Evolutionary conservation across 1,140 invertebrate genomes (phyloP).

Genomic region (Helicoverpa armigera): DNA sequence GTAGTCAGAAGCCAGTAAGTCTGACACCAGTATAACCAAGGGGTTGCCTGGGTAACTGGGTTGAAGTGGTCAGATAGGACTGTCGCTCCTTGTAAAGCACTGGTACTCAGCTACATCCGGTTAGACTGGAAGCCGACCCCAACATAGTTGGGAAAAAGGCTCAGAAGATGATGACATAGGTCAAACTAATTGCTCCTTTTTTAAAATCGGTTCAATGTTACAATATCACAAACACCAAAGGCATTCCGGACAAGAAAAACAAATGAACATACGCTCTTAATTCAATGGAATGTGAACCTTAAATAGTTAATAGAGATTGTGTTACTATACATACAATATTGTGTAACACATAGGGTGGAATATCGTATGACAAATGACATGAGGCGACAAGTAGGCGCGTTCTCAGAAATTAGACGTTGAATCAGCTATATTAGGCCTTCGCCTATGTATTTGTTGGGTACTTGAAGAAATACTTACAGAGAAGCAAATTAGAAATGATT

Average conservation of each 20-base stretch:
- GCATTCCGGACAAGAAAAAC: conserved; percentile 31
- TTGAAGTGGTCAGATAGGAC: too few relatives aligned
- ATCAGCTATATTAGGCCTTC: conserved; percentile 18
- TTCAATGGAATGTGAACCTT: conserved; percentile 28
- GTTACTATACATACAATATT: conserved; percentile 18
- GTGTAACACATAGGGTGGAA: conserved; percentile 16
- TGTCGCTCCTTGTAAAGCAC: too few relatives aligned
- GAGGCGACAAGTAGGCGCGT: conserved; percentile 14
- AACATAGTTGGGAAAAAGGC: too few relatives aligned
- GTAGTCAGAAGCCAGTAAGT: too few relatives aligned
- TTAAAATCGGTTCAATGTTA: not conserved
- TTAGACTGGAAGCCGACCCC: too few relatives aligned
- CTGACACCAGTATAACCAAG: too few relatives aligned
- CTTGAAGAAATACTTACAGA: not conserved
- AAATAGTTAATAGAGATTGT: conserved; percentile 18
- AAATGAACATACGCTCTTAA: conserved; percentile 12
- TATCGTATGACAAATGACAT: conserved; percentile 12
- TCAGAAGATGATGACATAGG: too few relatives aligned
- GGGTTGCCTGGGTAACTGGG: too few relatives aligned
- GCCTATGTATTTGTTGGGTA: not conserved
- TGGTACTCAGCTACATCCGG: too few relatives aligned
- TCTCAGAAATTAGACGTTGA: conserved; percentile 13
- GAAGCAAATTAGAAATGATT: not conserved
- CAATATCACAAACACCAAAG: not conserved
- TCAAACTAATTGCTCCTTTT: too few relatives aligned